Evolutionary conservation across 1,140 invertebrate species (phyloP).

Genomic region (Brachionus sp.): DNA sequence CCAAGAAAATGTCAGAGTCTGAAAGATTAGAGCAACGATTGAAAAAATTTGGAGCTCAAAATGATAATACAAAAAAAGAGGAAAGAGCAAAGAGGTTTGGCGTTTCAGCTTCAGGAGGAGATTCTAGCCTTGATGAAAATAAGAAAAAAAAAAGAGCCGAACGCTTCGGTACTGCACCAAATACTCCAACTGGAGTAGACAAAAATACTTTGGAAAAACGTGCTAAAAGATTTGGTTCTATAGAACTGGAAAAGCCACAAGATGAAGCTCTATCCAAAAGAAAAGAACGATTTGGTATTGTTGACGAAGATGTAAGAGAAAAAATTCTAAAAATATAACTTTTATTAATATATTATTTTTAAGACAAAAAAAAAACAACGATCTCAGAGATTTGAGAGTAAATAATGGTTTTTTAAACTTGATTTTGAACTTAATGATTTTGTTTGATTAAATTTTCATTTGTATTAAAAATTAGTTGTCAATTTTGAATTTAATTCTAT

Average conservation of each 20-base stretch:
- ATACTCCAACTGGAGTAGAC: neutral
- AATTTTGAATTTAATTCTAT: neutral
- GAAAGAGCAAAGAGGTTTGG: conserved; percentile 38
- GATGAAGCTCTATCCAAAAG: neutral
- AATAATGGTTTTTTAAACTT: neutral
- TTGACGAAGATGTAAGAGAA: conserved; percentile 39
- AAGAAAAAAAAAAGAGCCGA: conserved; percentile 20
- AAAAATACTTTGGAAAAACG: conserved; percentile 31
- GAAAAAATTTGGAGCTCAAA: conserved; percentile 45
- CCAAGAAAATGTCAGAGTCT: neutral
- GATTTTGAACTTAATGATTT: neutral
- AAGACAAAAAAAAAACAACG: neutral
- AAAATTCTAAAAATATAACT: neutral
- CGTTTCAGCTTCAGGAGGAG: neutral
- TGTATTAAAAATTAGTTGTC: neutral
- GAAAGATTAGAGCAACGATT: conserved; percentile 33
- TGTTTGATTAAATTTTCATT: neutral
- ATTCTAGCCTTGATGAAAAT: neutral
- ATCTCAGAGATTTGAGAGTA: conserved; percentile 17
- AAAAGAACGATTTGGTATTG: conserved; percentile 45
- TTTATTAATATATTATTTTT: neutral
- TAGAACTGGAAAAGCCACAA: neutral
- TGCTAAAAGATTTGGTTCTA: conserved; percentile 11
- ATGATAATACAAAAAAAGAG: conserved; percentile 20
- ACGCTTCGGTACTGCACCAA: conserved; percentile 28